phyloP scores from a whole-genome alignment of 2,888 invertebrate genomes.

The Adelognathus sp. region DNA sequence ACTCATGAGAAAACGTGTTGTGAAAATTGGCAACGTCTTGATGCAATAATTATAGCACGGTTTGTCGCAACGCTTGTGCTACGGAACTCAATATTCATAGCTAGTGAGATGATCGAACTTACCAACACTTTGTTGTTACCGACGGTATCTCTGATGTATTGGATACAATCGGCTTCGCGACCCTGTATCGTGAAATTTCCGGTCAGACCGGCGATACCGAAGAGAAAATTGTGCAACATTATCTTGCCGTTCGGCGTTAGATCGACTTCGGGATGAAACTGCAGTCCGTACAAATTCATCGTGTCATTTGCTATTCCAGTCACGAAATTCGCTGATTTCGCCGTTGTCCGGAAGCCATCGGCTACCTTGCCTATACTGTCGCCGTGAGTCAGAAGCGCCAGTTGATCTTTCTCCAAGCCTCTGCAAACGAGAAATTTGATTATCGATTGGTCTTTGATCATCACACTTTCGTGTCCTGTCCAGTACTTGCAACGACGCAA shows the following conservation, averaged over 20 bases:
- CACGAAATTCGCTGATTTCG: constrained; percentile 91
- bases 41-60: no score
- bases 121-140: constrained; percentile 96
- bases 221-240: constrained; percentile 97
- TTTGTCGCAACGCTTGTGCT: no score
- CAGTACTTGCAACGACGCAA: no score
- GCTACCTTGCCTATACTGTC: constrained; percentile 97
- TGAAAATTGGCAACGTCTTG: no score
- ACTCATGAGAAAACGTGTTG: no score
- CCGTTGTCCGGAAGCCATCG: constrained; percentile 93
- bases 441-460: background rate
- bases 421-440: constrained; percentile 82
- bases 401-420: constrained; percentile 92
- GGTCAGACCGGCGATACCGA: constrained; percentile 93
- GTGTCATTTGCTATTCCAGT: constrained; percentile 96
- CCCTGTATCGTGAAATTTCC: constrained; percentile 94
- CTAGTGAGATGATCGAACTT: constrained; percentile 80
- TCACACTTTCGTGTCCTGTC: background rate
- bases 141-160: constrained; percentile 94
- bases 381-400: constrained; percentile 97
- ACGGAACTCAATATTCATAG: no score
- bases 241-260: constrained; percentile 94
- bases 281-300: constrained; percentile 95
- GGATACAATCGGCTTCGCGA: constrained; percentile 94
- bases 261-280: constrained; percentile 99